Evolutionary conservation across 2,888 invertebrate species (phyloP).

Genomic region (Dasysyrphus albostriatus): DNA sequence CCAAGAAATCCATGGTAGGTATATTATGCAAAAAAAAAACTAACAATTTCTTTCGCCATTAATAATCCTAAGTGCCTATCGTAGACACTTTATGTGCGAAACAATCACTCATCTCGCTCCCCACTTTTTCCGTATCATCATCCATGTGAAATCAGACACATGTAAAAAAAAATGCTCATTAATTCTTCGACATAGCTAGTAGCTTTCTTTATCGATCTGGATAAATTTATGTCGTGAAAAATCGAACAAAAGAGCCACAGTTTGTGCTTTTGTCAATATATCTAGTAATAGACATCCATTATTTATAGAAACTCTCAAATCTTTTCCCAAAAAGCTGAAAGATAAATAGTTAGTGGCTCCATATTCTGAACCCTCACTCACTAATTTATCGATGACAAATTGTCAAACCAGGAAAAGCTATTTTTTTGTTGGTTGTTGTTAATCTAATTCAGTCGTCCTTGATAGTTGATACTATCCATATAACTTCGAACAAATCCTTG

Average conservation of each 20-base stretch:
- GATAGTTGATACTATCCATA: background rate
- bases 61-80: conserved; percentile 55
- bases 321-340: conserved; percentile 21
- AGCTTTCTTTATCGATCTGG: background rate
- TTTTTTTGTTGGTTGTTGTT: background rate
- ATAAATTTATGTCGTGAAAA: conserved; percentile 16
- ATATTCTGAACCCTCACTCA: conserved; percentile 41
- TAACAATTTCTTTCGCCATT: conserved; percentile 44
- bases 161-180: conserved; percentile 32
- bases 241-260: conserved; percentile 14
- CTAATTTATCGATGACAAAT: conserved; percentile 69
- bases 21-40: background rate
- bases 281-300: conserved; percentile 35
- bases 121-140: conserved; percentile 10
- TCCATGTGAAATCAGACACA: conserved; percentile 46
- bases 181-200: conserved; percentile 10
- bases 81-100: conserved; percentile 62
- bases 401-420: conserved; percentile 45
- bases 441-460: conserved; percentile 9
- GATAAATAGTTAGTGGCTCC: conserved; percentile 48
- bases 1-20: background rate
- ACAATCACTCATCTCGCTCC: conserved; percentile 53
- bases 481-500: background rate
- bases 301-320: conserved; percentile 20
- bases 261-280: conserved; percentile 29